Percentiles rank a stretch among this genome's conserved stretches.
phyloP scores from a whole-genome alignment of 2,888 invertebrate genomes.

The Microchrysa polita region DNA sequence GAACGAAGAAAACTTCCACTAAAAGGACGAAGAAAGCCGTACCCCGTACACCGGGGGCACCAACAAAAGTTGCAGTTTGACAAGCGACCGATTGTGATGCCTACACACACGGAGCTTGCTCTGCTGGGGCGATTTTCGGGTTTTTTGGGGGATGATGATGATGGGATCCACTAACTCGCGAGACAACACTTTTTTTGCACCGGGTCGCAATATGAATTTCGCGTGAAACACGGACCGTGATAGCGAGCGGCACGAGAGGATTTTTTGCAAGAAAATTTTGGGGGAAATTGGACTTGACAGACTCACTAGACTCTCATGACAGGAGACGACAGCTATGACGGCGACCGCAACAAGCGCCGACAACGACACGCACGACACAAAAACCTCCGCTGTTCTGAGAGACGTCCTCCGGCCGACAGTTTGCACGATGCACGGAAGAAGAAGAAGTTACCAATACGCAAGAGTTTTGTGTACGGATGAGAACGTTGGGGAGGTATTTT shows the following conservation, averaged over 20 bases:
- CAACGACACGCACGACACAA: conserved; percentile 44
- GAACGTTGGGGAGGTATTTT: neutral
- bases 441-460: conserved; percentile 25
- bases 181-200: neutral
- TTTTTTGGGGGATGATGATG: conserved; percentile 15
- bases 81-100: no score
- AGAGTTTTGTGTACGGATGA: neutral
- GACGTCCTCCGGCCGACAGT: conserved; percentile 3
- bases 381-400: conserved; percentile 46
- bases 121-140: neutral
- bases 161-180: neutral
- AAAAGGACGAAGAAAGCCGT: no score
- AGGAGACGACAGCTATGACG: conserved; percentile 42
- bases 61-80: no score
- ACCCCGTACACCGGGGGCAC: no score
- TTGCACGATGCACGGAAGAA: conserved; percentile 13
- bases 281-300: conserved; percentile 13
- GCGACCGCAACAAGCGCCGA: conserved; percentile 43
- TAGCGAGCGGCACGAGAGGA: conserved; percentile 7
- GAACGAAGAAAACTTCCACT: no score
- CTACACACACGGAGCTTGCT: neutral
- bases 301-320: conserved; percentile 28
- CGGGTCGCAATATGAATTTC: neutral
- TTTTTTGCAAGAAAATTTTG: neutral
- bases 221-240: neutral